These are phyloP conservation scores for Solea senegalensis DNA, from an alignment of 2,113 vertebrate species.

Conservation along the genomic window DNA sequence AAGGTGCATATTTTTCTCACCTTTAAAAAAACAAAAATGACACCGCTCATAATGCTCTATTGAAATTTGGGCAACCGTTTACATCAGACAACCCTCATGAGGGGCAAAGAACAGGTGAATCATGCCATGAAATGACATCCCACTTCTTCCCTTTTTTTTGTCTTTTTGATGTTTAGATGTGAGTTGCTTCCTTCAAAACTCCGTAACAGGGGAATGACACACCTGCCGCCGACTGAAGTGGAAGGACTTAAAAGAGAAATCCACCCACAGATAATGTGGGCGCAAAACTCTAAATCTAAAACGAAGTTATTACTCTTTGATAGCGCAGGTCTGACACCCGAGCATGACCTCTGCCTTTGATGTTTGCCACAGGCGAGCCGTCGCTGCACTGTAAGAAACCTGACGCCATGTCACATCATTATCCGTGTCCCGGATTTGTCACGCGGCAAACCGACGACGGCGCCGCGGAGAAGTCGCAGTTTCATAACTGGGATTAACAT, in stretches of 20 bases:
- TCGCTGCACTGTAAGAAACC: slow-evolving; percentile 19
- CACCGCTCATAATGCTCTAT: not conserved
- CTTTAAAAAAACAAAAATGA: not conserved
- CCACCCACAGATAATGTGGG: slow-evolving; percentile 26
- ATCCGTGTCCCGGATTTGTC: slow-evolving; percentile 1
- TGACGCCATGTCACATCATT: slow-evolving; percentile 6
- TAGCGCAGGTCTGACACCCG: slow-evolving; percentile 21
- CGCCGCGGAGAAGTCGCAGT: not conserved
- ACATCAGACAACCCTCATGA: slow-evolving; percentile 1
- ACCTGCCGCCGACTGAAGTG: slow-evolving; percentile 45
- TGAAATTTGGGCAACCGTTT: slow-evolving; percentile 13
- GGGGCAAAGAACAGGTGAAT: slow-evolving; percentile 11
- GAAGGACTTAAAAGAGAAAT: slow-evolving; percentile 54
- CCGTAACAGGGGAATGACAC: slow-evolving; percentile 34
- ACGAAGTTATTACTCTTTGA: slow-evolving; percentile 50
- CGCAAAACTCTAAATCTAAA: slow-evolving; percentile 45
- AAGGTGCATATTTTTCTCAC: not conserved
- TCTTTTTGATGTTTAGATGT: slow-evolving; percentile 38
- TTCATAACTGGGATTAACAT: too few relatives aligned
- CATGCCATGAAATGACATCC: slow-evolving; percentile 6
- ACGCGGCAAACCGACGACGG: not conserved
- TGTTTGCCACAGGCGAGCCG: slow-evolving; percentile 29
- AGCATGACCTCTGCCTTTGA: slow-evolving; percentile 52
- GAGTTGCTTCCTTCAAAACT: slow-evolving; percentile 20
- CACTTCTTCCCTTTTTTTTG: slow-evolving; percentile 22